Percentiles rank a stretch among this genome's conserved stretches.
Evolutionary conservation across 2,113 vertebrate genomes (phyloP).

Genomic region (cat (Felis catus)): F.catus_Fca126_mat1.0 CM031419.1:214733001-214733500

Average conservation of each 20-base stretch:
- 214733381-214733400: background rate
- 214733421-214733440: rapidly evolving
- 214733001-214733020: background rate
- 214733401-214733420: background rate
- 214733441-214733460: background rate
- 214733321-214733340: background rate
- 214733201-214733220: background rate
- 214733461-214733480: background rate
- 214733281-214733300: background rate
- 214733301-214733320: background rate
- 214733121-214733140: background rate
- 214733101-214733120: no score
- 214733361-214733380: background rate
- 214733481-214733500: background rate
- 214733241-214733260: background rate
- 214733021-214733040: background rate
- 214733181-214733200: background rate
- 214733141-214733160: rapidly evolving
- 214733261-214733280: background rate
- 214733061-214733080: background rate
- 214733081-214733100: background rate
- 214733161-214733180: background rate
- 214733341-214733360: background rate
- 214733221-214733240: background rate
- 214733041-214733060: background rate